Evolutionary conservation across 2,888 invertebrate genomes (phyloP).

Genomic region (Patella ulyssiponensis): DNA sequence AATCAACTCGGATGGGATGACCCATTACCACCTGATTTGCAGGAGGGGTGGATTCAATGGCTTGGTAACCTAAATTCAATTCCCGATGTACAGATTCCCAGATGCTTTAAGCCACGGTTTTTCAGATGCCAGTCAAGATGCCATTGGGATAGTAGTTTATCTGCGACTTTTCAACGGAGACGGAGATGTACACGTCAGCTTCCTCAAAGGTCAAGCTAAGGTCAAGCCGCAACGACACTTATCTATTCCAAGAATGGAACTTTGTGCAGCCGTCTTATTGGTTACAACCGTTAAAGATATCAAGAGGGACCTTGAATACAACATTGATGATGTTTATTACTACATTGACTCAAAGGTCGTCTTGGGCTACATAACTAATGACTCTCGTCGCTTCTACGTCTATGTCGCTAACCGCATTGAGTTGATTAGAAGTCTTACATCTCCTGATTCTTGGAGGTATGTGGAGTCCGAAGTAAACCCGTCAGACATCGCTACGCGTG

Average conservation of each 20-base stretch:
- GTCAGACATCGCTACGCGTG: slow-evolving; percentile 11
- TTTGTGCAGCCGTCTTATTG: too few species aligned
- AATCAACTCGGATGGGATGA: too few species aligned
- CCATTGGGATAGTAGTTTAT: background rate
- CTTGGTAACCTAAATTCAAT: too few species aligned
- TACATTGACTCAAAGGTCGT: slow-evolving; percentile 19
- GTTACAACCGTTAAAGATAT: too few species aligned
- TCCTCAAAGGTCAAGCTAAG: background rate
- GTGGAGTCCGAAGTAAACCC: slow-evolving; percentile 15
- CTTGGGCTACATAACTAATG: slow-evolving; percentile 6
- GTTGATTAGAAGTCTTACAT: slow-evolving; percentile 15
- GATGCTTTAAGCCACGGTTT: too few species aligned
- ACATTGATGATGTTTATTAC: background rate
- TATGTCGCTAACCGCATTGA: slow-evolving; percentile 19
- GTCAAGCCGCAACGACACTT: background rate
- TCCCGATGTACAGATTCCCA: too few species aligned
- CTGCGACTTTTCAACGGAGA: background rate
- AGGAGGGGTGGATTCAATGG: too few species aligned
- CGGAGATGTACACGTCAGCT: background rate
- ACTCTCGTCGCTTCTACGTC: slow-evolving; percentile 11
- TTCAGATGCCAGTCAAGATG: slow-evolving; percentile 5
- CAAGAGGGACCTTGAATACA: background rate
- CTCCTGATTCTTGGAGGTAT: too few species aligned
- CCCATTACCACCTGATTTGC: too few species aligned
- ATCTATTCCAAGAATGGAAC: background rate